Conservation (phyloP, 2,888 invertebrate species). For the Ormyrus labotus region DNA sequence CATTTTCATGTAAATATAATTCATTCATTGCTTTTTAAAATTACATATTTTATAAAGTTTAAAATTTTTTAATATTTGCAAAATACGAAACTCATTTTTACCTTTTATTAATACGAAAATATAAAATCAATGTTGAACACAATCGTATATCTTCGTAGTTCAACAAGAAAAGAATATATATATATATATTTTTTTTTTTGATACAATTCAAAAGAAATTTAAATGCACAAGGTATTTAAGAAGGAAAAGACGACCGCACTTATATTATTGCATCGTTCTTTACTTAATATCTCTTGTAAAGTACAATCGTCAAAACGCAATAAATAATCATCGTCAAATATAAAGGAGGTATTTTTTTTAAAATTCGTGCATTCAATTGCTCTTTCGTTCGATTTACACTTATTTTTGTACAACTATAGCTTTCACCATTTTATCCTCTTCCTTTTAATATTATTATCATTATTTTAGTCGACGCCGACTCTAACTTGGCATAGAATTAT, state of each 20-base stretch:
- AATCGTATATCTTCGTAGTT: background rate
- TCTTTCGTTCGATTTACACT: conserved; percentile 44
- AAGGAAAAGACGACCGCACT: conserved; percentile 28
- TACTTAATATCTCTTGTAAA: conserved; percentile 2
- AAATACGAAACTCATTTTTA: background rate
- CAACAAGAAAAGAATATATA: conserved; percentile 33
- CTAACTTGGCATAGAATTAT: conserved; percentile 56
- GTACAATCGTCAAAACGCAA: conserved; percentile 28
- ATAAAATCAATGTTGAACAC: background rate
- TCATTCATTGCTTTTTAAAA: background rate
- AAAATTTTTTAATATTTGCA: conserved; percentile 6
- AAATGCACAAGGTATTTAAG: conserved; percentile 33
- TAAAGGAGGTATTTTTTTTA: conserved; percentile 12
- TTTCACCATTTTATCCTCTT: conserved; percentile 45
- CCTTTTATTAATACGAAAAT: background rate
- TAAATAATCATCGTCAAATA: conserved; percentile 27
- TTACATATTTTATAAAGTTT: conserved; percentile 4
- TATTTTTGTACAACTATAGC: conserved; percentile 56
- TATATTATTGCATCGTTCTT: conserved; percentile 37
- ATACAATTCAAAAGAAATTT: conserved; percentile 31
- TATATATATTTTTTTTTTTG: conserved; percentile 20
- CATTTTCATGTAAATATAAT: background rate
- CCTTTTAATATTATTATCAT: conserved; percentile 50
- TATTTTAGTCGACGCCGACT: conserved; percentile 51
- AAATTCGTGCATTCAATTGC: conserved; percentile 51